A percentile compares a stretch with the other conserved stretches of the same genome.
Evolutionary conservation across 2,113 vertebrate genomes (phyloP).

Genomic region (Lucifuga dentata): DNA sequence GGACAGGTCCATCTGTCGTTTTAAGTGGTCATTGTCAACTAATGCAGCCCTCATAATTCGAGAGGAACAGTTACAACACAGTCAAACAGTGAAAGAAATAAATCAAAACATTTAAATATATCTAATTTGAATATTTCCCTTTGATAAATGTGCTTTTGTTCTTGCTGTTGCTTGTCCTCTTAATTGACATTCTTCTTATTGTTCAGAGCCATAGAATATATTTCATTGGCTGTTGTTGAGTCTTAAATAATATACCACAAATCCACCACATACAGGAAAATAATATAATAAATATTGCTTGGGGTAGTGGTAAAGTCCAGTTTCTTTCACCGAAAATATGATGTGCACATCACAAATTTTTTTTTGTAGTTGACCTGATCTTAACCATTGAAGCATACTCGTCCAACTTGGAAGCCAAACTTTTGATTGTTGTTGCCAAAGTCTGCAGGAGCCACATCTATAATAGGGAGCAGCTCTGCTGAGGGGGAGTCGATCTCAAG

Average conservation of each 20-base stretch:
- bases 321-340: slow-evolving; percentile 53
- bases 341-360: slow-evolving; percentile 44
- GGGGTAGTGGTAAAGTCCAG: slow-evolving; percentile 58
- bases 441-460: slow-evolving; percentile 86
- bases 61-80: slow-evolving; percentile 47
- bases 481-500: slow-evolving; percentile 85
- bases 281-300: slow-evolving; percentile 80
- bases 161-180: slow-evolving; percentile 49
- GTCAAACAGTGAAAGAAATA: slow-evolving; percentile 39
- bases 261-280: slow-evolving; percentile 68
- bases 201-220: slow-evolving; percentile 48
- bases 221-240: slow-evolving; percentile 55
- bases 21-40: slow-evolving; percentile 46
- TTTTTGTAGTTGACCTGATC: slow-evolving; percentile 13
- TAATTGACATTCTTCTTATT: slow-evolving; percentile 43
- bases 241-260: slow-evolving; percentile 74
- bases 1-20: slow-evolving; percentile 24
- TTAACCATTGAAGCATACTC: slow-evolving; percentile 91
- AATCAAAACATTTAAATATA: slow-evolving; percentile 55
- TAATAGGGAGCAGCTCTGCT: slow-evolving; percentile 87
- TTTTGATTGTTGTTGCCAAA: slow-evolving; percentile 91
- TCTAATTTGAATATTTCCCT: slow-evolving; percentile 75
- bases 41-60: slow-evolving; percentile 43
- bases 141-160: slow-evolving; percentile 74
- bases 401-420: slow-evolving; percentile 93